A percentile compares a stretch with the other conserved stretches of the same genome.
Conservation (phyloP, 2,888 invertebrate genomes). For the Ypsolopha sequella region DNA sequence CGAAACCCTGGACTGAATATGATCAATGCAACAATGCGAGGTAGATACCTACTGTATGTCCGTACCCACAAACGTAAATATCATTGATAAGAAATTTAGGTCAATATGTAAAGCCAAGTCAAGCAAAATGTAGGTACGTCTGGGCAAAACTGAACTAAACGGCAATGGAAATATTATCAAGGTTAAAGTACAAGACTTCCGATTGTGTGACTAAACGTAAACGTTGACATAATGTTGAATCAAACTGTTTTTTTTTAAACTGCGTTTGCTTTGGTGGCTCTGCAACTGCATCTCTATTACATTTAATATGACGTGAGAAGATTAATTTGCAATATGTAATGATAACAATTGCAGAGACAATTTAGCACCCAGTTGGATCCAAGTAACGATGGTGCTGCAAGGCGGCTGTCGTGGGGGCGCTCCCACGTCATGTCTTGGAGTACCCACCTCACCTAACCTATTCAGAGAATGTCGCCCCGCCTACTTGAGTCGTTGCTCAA, state of each 20-base stretch:
- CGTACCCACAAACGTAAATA: neutral
- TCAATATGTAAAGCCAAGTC: neutral
- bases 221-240: neutral
- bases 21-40: too few relatives aligned
- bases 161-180: neutral
- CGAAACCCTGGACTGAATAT: too few relatives aligned
- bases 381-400: neutral
- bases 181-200: neutral
- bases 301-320: neutral
- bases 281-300: neutral
- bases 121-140: neutral
- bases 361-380: neutral
- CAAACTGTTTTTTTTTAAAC: neutral
- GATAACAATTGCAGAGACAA: neutral
- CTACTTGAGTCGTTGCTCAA: slow-evolving; percentile 37
- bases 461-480: slow-evolving; percentile 43
- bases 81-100: neutral
- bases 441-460: slow-evolving; percentile 19
- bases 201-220: neutral
- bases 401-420: slow-evolving; percentile 29
- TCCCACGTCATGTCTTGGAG: slow-evolving; percentile 25
- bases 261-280: neutral
- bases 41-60: too few relatives aligned
- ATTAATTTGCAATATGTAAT: neutral
- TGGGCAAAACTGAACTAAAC: neutral